Base-by-base conservation (phyloP, 2,888 invertebrate genomes). In the Lasioglossum lativentre region DNA sequence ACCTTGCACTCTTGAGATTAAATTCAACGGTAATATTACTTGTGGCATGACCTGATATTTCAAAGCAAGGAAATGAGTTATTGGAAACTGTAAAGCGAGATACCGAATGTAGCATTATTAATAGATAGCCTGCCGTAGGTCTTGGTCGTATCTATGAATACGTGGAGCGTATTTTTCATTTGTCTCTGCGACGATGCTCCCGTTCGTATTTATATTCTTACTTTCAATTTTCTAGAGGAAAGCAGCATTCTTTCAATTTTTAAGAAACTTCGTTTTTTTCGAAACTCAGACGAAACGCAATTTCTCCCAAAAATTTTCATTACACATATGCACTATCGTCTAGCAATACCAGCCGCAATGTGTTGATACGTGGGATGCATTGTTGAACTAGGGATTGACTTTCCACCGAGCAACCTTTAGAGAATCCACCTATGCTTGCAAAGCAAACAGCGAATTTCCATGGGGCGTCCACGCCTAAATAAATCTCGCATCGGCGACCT, bases 11-110 rank as follows among this genome's bases (percentile, higher is more conserved):
- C 68, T 40, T n/a, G 68, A 68, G 68, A 68, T 68, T 68, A 68
- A 38, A 68, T 68, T 40, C 68, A 38, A 38, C 34, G n/a, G 40
- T 68, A n/a, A 68, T 68, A 40, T 68, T 68, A 68, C 68, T 68
- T 68, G 38, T n/a, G n/a, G 68, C 40, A 23, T 12, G 68, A 68
- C 40, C 68, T 68, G 68, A 68, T 40, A 68, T 38, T 40, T 68
- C 68, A 40, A 38, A 40, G 23, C 40, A 10, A 40, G 40, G 68
- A 5, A 40, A 68, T 40, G 47, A 74, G 23, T 52, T 52, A 52
- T 34, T 38, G 52, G 73, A 38, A 52, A n/a, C 8, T 6, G 73
- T 38, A 52, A 16, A 52, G 38, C 52, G 52, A 52, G 10, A 73
- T 38, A 73, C 10, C n/a, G n/a, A 52, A 52, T 52, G 23, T 52